Percentiles rank a stretch among this genome's conserved stretches.
Conservation (phyloP, 2,113 vertebrate genomes). For the Nymphicus hollandicus region DNA sequence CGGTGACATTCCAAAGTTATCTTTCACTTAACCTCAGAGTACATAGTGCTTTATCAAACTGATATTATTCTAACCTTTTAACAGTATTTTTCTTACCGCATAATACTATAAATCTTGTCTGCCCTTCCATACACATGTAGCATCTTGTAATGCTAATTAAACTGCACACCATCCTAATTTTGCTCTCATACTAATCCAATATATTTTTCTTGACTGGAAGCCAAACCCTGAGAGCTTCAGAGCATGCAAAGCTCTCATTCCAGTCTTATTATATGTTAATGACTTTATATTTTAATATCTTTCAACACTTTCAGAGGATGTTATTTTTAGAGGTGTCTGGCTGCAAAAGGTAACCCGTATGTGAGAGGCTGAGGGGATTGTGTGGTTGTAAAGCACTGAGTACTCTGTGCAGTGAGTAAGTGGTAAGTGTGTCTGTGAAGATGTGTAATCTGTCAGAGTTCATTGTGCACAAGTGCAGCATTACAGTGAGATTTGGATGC, state of each 20-base stretch:
- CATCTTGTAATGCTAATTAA: constrained; percentile 67
- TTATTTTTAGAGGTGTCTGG: constrained; percentile 51
- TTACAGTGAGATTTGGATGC: background rate
- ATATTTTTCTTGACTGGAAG: constrained; percentile 56
- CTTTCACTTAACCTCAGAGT: background rate
- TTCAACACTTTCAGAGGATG: constrained; percentile 28
- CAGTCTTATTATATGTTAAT: constrained; percentile 33
- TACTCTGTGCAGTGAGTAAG: accelerated
- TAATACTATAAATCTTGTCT: constrained; percentile 44
- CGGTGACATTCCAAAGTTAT: background rate
- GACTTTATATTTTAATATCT: constrained; percentile 43
- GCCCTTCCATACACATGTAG: constrained; percentile 45
- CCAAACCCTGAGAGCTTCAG: constrained; percentile 37
- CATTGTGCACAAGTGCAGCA: background rate
- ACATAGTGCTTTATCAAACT: background rate
- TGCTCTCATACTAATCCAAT: constrained; percentile 44
- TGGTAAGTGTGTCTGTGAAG: background rate
- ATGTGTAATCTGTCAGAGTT: background rate
- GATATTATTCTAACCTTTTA: constrained; percentile 33
- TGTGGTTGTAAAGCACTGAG: background rate
- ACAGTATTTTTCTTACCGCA: background rate
- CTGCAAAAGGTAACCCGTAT: background rate
- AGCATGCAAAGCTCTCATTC: background rate
- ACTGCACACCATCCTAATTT: constrained; percentile 32
- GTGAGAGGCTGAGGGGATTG: background rate